These are phyloP conservation scores for Pantherophis vulpinus DNA, from an alignment of 2,797 vertebrate genomes.

Conservation along the genomic window DNA sequence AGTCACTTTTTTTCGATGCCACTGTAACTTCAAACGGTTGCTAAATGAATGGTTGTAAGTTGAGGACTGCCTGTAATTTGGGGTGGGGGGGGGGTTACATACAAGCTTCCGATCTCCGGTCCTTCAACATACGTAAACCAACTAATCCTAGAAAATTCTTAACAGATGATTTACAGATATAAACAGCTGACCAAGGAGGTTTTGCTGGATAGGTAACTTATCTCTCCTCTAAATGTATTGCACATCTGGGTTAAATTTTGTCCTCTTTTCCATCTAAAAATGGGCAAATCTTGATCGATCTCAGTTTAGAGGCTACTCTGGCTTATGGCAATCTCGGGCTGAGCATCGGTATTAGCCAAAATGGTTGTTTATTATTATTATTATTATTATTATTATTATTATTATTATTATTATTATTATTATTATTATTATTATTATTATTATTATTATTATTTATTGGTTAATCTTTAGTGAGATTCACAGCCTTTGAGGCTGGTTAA, in stretches of 20 bases:
- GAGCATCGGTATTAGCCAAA: neutral
- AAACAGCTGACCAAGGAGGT: slow-evolving; percentile 92
- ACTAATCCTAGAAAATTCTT: slow-evolving; percentile 30
- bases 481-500: no score
- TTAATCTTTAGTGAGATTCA: no score
- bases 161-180: slow-evolving; percentile 73
- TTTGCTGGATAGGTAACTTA: slow-evolving; percentile 85
- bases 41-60: neutral
- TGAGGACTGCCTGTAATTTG: neutral
- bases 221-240: fast-evolving
- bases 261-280: neutral
- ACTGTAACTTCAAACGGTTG: neutral
- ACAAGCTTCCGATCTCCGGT: neutral
- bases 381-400: neutral
- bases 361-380: neutral
- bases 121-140: neutral
- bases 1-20: neutral
- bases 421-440: no score
- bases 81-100: neutral
- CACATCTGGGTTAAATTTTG: neutral
- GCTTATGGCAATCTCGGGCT: fast-evolving
- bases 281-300: neutral
- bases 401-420: no score
- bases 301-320: neutral
- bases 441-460: no score